Percentiles rank a stretch among this genome's conserved stretches.
Evolutionary conservation across 2,113 vertebrate genomes (phyloP).

Genomic region (Bufo bufo): DNA sequence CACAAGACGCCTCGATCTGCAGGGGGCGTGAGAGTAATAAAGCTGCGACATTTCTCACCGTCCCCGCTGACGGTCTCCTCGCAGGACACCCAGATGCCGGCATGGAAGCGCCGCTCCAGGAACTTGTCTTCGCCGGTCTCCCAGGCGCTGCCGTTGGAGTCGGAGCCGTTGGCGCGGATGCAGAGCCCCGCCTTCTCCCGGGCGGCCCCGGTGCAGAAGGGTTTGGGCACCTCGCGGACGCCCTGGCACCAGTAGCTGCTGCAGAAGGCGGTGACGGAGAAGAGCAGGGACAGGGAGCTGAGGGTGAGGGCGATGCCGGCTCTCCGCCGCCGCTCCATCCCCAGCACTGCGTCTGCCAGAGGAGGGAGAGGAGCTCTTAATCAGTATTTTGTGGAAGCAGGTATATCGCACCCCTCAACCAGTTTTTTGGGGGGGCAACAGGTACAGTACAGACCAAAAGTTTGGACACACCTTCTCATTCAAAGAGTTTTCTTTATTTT

Average conservation of each 20-base stretch:
- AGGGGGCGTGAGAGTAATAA: no score
- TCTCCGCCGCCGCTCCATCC: conserved; percentile 74
- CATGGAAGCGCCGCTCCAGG: conserved; percentile 80
- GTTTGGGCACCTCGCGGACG: conserved; percentile 83
- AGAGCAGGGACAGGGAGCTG: conserved; percentile 78
- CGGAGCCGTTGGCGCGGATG: conserved; percentile 77
- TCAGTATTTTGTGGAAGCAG: no score
- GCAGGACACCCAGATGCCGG: conserved; percentile 90
- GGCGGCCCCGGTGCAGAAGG: conserved; percentile 75
- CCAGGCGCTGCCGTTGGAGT: conserved; percentile 78
- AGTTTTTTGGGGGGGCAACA: no score
- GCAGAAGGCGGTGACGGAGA: conserved; percentile 82
- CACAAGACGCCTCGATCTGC: conserved; percentile 91
- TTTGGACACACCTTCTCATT: no score
- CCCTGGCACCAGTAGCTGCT: conserved; percentile 94
- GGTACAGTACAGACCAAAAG: no score
- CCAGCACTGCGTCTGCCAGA: conserved; percentile 55
- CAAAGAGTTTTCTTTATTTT: no score
- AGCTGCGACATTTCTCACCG: no score
- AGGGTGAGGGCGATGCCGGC: conserved; percentile 81
- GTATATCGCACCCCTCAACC: no score
- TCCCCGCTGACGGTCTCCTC: conserved; percentile 79
- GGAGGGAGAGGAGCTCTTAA: no score
- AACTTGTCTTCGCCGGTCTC: conserved; percentile 89
- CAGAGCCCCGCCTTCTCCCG: conserved; percentile 74